Conservation (phyloP, 1,140 invertebrate genomes). For the Eciton burchellii region DNA sequence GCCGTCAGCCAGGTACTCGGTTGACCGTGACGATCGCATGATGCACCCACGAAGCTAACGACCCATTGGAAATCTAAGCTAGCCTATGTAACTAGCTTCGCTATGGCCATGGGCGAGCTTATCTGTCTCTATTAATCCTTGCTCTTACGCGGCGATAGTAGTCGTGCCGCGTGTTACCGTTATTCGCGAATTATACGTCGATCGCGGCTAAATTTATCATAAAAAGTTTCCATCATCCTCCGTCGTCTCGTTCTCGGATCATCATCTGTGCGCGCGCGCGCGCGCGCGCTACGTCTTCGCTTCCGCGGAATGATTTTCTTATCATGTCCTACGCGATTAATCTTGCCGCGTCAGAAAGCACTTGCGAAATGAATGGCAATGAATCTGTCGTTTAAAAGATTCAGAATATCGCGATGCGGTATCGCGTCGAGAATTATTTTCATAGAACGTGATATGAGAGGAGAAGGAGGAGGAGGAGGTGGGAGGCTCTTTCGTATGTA, state of each 20-base stretch:
- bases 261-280: too few relatives aligned
- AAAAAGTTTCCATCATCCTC: conserved; percentile 4
- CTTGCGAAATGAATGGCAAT: conserved; percentile 29
- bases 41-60: conserved; percentile 55
- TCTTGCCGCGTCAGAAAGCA: conserved; percentile 23
- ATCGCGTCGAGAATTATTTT: conserved; percentile 26
- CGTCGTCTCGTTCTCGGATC: conserved; percentile 10
- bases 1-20: conserved; percentile 68
- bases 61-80: conserved; percentile 59
- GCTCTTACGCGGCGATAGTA: conserved; percentile 55
- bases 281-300: conserved; percentile 36
- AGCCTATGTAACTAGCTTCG: conserved; percentile 52
- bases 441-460: conserved; percentile 11
- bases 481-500: neutral
- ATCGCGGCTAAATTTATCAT: conserved; percentile 46
- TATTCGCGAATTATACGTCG: conserved; percentile 61
- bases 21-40: conserved; percentile 67
- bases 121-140: conserved; percentile 68
- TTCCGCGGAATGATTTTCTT: conserved; percentile 45
- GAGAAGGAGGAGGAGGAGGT: too few relatives aligned
- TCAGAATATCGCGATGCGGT: neutral
- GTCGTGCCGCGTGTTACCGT: conserved; percentile 51
- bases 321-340: conserved; percentile 47
- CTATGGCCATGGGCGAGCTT: conserved; percentile 42
- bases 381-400: conserved; percentile 41